Base-by-base conservation (phyloP, 2,113 vertebrate species). In the Heliornis fulica region DNA sequence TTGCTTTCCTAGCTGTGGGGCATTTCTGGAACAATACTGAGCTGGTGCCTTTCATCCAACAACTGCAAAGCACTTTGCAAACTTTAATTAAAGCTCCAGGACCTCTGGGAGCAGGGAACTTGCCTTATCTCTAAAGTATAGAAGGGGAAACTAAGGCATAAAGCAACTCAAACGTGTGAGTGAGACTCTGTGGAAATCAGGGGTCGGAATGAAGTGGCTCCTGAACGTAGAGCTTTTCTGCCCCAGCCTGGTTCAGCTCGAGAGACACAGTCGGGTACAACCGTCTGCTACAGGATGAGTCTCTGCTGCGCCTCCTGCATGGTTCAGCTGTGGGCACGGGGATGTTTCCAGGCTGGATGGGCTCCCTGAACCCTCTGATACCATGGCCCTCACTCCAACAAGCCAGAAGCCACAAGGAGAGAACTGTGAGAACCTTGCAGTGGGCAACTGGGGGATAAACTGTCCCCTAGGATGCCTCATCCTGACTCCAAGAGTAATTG, bases 21-120 rank as follows among this genome's bases (percentile, higher is more conserved):
- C 91, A 87, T 82, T 87, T 66, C 70, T 54, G 60, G 54, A 59
- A 78, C 93, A 78, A 68, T 38, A 5, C 59, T 2, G 72, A 38
- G 78, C 68, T 36, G 91, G 54, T 7, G 41, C 87, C 48, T 87
- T 76, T 23, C 70, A 40, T 85, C 75, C 84, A 17, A 12, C 5
- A n/a, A 10, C 50, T 3, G 63, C 86, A 3, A 34, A 94, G 92
- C 81, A 29, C 92, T 90, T 72, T n/a, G 45, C 54, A 53, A 93
- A 90, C 88, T 90, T 91, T 79, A 88, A 87, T 76, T 76, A 89
- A 90, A 80, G 66, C 94, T 69, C 69, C 12, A 60, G 26, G 88
- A 74, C 64, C 89, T 71, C 74, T 45, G 87, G 65, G 94, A 85
- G 61, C 48, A 0, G 91, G 69, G 91, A 66, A 80, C 50, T 25